phyloP scores from a whole-genome alignment of 2,113 vertebrate genomes.

The Calidris pygmaea region DNA sequence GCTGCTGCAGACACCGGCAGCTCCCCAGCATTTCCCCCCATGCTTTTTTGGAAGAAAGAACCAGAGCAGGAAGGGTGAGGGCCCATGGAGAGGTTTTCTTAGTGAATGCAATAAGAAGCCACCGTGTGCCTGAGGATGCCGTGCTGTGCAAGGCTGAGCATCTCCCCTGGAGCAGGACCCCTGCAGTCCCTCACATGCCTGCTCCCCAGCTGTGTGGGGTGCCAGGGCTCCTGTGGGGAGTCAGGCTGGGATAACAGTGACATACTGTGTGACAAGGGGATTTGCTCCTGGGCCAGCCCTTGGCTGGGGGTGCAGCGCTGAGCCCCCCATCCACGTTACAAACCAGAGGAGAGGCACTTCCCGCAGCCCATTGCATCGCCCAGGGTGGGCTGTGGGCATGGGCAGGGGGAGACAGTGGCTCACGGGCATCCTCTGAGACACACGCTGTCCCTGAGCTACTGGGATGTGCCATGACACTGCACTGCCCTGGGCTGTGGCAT shows the following conservation, averaged over 20 bases:
- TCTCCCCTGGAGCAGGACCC: not conserved
- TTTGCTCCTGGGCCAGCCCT: not conserved
- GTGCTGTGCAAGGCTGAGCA: not conserved
- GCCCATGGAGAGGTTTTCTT: not conserved
- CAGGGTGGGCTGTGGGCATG: accelerated
- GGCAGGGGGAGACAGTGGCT: not conserved
- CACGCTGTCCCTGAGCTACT: not conserved
- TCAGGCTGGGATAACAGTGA: not conserved
- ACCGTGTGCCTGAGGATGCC: not conserved
- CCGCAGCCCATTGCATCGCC: accelerated
- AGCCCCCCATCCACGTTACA: not conserved
- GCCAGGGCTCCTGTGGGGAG: not conserved
- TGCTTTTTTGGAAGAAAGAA: not conserved
- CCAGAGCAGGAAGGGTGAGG: not conserved
- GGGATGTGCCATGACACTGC: not conserved
- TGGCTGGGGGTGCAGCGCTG: not conserved
- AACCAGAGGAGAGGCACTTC: not conserved
- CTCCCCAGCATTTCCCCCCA: not conserved
- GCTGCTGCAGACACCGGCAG: not conserved
- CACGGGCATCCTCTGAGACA: not conserved
- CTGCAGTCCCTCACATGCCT: not conserved
- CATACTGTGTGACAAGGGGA: not conserved
- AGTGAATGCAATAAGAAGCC: not conserved
- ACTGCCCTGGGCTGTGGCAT: not conserved
- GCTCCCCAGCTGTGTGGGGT: not conserved